These are phyloP conservation scores for Eulemur rufifrons DNA, from an alignment of 2,113 vertebrate genomes.

Conservation along the genomic window DNA sequence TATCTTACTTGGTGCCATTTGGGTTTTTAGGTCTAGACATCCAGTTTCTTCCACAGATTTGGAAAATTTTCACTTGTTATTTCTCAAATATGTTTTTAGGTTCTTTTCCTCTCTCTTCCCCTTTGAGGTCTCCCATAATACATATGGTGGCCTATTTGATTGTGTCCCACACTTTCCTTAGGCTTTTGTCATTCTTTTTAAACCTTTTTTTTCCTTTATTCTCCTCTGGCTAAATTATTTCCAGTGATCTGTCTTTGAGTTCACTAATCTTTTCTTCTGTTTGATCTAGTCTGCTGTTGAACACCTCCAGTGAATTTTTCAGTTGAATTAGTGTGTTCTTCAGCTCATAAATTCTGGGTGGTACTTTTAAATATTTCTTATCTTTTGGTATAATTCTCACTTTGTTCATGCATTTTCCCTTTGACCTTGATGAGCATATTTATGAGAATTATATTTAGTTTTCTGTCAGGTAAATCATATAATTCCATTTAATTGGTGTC, in stretches of 20 bases:
- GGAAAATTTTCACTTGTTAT: background rate
- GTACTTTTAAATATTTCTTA: background rate
- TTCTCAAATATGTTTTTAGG: background rate
- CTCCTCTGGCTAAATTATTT: background rate
- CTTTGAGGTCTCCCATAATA: background rate
- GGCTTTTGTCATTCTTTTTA: background rate
- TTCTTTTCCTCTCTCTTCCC: background rate
- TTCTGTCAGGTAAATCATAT: background rate
- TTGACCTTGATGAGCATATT: background rate
- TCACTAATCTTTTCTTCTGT: background rate
- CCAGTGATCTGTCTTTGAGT: background rate
- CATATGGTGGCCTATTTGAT: background rate
- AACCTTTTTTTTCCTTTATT: background rate
- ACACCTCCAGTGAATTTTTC: background rate
- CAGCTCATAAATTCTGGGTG: background rate
- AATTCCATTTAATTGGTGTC: background rate
- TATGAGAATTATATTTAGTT: background rate
- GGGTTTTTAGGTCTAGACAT: background rate
- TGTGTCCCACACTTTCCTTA: background rate
- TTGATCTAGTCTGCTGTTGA: background rate
- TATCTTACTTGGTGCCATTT: background rate
- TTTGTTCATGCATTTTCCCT: background rate
- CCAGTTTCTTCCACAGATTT: background rate
- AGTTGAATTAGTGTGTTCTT: background rate
- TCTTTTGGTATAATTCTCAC: background rate